Conservation (phyloP, 1,140 invertebrate genomes). For the Drosophila tsacasi region DNA sequence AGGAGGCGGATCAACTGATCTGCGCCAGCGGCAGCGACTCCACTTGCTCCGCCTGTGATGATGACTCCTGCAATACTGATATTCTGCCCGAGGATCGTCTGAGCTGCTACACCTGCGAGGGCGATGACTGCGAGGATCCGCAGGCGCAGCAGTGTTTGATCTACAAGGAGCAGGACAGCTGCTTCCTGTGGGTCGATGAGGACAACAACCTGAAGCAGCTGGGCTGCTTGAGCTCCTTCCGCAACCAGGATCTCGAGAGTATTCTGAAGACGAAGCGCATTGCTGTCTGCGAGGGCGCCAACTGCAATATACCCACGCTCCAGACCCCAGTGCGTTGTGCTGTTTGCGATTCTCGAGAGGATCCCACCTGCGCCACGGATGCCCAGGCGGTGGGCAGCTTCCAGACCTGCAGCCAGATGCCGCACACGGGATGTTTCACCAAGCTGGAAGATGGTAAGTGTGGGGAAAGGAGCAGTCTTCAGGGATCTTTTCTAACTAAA, state of each 20-base stretch:
- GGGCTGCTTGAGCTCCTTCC: constrained; percentile 75
- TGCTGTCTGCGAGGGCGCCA: constrained; percentile 58
- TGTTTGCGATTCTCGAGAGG: constrained; percentile 67
- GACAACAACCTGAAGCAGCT: constrained; percentile 59
- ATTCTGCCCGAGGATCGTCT: constrained; percentile 55
- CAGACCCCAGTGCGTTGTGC: constrained; percentile 57
- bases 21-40: constrained; percentile 50
- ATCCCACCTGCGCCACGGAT: constrained; percentile 61
- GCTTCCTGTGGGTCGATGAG: constrained; percentile 67
- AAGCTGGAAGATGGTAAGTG: constrained; percentile 44
- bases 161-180: constrained; percentile 72
- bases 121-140: constrained; percentile 62
- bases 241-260: constrained; percentile 66
- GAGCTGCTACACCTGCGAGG: constrained; percentile 69
- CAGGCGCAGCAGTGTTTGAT: constrained; percentile 38
- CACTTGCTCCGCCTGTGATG: constrained; percentile 59
- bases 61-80: constrained; percentile 56
- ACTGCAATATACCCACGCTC: constrained; percentile 63
- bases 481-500: background rate
- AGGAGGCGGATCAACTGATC: constrained; percentile 45
- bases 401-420: constrained; percentile 56
- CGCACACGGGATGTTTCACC: constrained; percentile 68
- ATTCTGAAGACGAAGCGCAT: constrained; percentile 74
- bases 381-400: constrained; percentile 54
- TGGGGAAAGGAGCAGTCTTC: background rate